A percentile compares a stretch with the other conserved stretches of the same genome.
Evolutionary conservation across 2,888 invertebrate species (phyloP).

Genomic region (Tineola bisselliella): DNA sequence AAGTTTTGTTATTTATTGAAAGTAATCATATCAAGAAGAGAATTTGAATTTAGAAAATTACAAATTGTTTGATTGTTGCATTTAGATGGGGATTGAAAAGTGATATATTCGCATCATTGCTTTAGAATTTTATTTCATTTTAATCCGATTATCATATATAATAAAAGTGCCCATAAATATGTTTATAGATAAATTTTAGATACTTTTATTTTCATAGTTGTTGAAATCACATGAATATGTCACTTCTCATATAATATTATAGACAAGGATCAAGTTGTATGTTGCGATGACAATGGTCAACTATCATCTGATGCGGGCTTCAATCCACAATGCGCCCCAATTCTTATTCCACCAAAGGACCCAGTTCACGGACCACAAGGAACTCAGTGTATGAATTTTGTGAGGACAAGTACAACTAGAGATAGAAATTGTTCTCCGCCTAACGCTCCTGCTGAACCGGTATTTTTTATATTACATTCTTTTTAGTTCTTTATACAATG

Average conservation of each 20-base stretch:
- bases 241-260: conserved; percentile 1
- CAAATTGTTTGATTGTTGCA: too few species aligned
- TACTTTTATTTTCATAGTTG: background rate
- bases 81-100: too few species aligned
- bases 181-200: too few species aligned
- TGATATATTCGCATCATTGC: too few species aligned
- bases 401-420: conserved; percentile 74
- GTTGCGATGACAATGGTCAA: conserved; percentile 47
- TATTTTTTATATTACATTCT: conserved; percentile 26
- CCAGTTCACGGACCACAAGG: conserved; percentile 57
- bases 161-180: too few species aligned
- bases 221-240: too few species aligned
- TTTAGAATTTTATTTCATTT: too few species aligned
- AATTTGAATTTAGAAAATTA: too few species aligned
- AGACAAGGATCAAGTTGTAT: conserved; percentile 44
- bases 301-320: conserved; percentile 31
- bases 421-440: conserved; percentile 72
- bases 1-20: too few species aligned
- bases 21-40: too few species aligned
- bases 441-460: conserved; percentile 76
- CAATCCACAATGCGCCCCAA: conserved; percentile 49
- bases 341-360: conserved; percentile 45
- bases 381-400: conserved; percentile 77
- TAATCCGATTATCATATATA: too few species aligned
- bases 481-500: too few species aligned